phyloP scores from a whole-genome alignment of 2,888 invertebrate species.

The Drepanosiphum platanoidis region DNA sequence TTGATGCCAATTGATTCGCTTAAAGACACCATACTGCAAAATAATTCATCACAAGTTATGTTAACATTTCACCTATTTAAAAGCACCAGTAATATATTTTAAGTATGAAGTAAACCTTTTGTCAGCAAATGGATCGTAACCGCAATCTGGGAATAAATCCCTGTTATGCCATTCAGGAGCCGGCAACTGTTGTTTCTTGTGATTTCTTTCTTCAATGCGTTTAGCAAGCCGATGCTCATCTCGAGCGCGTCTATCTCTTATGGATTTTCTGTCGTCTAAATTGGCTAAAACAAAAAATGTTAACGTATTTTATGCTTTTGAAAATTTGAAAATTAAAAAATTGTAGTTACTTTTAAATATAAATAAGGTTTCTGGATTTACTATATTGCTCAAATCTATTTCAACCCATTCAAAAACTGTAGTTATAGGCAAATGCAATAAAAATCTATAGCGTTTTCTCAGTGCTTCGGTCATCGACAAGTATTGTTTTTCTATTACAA shows the following conservation, averaged over 20 bases:
- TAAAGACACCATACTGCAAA: constrained; percentile 49
- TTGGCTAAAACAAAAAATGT: not conserved
- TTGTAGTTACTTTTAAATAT: constrained; percentile 74
- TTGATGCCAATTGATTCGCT: constrained; percentile 43
- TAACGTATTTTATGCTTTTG: not conserved
- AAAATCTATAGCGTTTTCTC: constrained; percentile 78
- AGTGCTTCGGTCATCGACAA: constrained; percentile 86
- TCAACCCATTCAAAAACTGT: constrained; percentile 92
- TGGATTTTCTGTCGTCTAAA: constrained; percentile 52
- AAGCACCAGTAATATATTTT: too few relatives aligned
- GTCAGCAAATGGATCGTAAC: constrained; percentile 58
- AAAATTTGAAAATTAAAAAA: too few relatives aligned
- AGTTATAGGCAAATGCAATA: constrained; percentile 88
- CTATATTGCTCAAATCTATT: constrained; percentile 79
- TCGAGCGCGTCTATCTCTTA: constrained; percentile 51
- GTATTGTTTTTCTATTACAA: constrained; percentile 87
- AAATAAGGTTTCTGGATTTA: constrained; percentile 76
- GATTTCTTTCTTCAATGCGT: constrained; percentile 56
- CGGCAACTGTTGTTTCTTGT: constrained; percentile 39
- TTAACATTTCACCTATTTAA: not conserved
- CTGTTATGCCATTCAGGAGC: constrained; percentile 54
- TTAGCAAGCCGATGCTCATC: constrained; percentile 49
- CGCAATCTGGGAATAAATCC: constrained; percentile 51
- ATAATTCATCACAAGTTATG: not conserved
- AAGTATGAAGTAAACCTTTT: constrained; percentile 39